Base-by-base conservation (phyloP, 2,797 vertebrate species). In the Orientallactaga sibirica region DNA sequence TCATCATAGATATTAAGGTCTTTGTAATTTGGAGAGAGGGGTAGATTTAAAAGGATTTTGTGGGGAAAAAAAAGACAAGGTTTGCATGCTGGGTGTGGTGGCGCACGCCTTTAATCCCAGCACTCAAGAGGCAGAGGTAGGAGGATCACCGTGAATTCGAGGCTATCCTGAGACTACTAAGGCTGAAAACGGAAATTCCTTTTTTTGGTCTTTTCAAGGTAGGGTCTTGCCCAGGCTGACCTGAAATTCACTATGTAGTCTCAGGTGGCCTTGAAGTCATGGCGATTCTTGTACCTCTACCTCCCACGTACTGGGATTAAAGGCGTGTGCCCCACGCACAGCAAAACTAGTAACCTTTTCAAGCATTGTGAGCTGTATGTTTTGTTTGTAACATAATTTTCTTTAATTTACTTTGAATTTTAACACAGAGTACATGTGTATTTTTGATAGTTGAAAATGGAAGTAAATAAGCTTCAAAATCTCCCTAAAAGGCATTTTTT, bases 21-120 rank as follows among this genome's bases (percentile, higher is more conserved):
- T 83, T 3, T 41, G 16, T 88, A 73, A 92, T 85, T 94, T 90
- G 58, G 15, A 27, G 41, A 25, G 18, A 64, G 12, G 11, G 10
- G 41, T 64, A 86, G 20, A 22, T 68, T 82, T 76, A 66, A 83
- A 92, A 86, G n/a, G 4, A 24, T 83, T 96, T 97, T 95, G 62
- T 88, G 29, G 70, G 48, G 48, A 10, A 48, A 48, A 95, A 74
- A 95, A 92, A 33, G 27, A 19, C 48, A 58, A 14, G 11, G 12
- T 58, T 14, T 58, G 55, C 16, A 58, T 14, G 55, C 14, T 2
- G 12, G 55, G 55, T 12, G 11, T 58, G 55, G 55, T 58, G 55
- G 55, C 4, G 12, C 55, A 58, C 11, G 12, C 55, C 55, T 58
- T 11, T 58, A 58, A 58, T 58, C 55, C 55, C 55, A 58, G 55